These are phyloP conservation scores for Helicoverpa assulta DNA, from an alignment of 2,888 invertebrate species.

Conservation along the genomic window DNA sequence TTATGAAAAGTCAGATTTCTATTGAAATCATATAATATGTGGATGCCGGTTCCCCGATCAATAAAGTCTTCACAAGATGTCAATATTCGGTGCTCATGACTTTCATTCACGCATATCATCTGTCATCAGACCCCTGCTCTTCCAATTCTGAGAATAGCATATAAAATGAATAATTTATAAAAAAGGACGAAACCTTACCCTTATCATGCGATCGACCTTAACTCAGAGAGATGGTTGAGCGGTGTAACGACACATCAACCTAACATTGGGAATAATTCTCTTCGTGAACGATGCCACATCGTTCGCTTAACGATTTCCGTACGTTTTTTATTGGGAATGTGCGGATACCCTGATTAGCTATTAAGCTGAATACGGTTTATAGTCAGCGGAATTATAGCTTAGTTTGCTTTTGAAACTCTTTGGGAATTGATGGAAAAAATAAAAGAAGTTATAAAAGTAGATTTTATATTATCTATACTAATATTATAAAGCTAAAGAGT, in stretches of 20 bases:
- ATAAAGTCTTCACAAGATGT: constrained; percentile 25
- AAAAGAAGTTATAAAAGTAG: background rate
- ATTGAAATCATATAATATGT: too few species aligned
- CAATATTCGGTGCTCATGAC: constrained; percentile 31
- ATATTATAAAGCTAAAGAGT: too few species aligned
- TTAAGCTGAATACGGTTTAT: constrained; percentile 60
- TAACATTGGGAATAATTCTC: constrained; percentile 78
- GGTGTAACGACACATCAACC: constrained; percentile 67
- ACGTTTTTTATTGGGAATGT: constrained; percentile 54
- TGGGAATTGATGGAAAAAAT: background rate
- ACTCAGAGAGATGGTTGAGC: constrained; percentile 59
- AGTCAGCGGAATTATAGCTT: constrained; percentile 66
- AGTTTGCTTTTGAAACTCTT: constrained; percentile 30
- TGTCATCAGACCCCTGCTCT: constrained; percentile 38
- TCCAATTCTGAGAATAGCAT: constrained; percentile 48
- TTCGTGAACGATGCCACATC: constrained; percentile 73
- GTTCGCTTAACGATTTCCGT: constrained; percentile 71
- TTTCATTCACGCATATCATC: constrained; percentile 52
- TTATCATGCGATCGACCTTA: constrained; percentile 55
- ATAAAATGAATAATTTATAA: constrained; percentile 59
- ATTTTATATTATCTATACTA: too few species aligned
- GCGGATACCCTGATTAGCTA: constrained; percentile 49
- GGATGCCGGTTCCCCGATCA: background rate
- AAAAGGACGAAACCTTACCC: constrained; percentile 57
- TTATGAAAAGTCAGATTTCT: too few species aligned